Base-by-base conservation (phyloP, 2,113 vertebrate species). In the Otus sunia region DNA sequence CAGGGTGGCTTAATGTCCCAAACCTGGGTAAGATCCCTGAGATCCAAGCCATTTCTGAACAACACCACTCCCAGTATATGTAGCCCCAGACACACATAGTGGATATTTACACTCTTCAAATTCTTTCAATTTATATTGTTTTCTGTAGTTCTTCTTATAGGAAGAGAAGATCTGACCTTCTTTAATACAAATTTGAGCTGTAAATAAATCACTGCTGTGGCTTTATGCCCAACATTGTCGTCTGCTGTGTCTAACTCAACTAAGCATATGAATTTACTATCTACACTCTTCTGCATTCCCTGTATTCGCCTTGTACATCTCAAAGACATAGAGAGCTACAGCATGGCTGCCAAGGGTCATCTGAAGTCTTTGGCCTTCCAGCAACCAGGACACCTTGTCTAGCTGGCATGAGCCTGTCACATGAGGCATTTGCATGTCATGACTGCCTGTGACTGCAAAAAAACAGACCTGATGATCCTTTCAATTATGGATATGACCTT, bases 401-500 rank as follows among this genome's bases (percentile, higher is more conserved):
- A 27, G 29, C 25, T 84, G 36, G 36, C 12, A 86, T 11, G 20
- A 83, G 3, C 9, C 29, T 64, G 30, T 22, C 23, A 6, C 29
- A 27, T 32, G 32, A 91, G 45, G 5, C 6, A 56, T 76, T 56
- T 73, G 39, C 45, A 62, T 2, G 7, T 36, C 22, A 11, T 22
- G 12, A 2, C 30, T 78, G 13, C 25, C 16, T 62, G 7, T 41
- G 39, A 26, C 17, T 73, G 37, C 16, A 74, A 56, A 90, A 59
- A n/a, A 63, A 2, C 1, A 0, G 14, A 75, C 12, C 12, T 59
- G 43, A 56, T 22, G 9, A 30, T 71, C 5, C 12, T 60, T 79
- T 36, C 27, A 14, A 12, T 78, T 72, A 36, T 76, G 5, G 26
- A 19, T 20, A 25, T 3, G 15, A 29, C 0, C 0, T 64, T 68